Base-by-base conservation (phyloP, 2,888 invertebrate genomes). In the Scaptomyza cyrtandrae region DNA sequence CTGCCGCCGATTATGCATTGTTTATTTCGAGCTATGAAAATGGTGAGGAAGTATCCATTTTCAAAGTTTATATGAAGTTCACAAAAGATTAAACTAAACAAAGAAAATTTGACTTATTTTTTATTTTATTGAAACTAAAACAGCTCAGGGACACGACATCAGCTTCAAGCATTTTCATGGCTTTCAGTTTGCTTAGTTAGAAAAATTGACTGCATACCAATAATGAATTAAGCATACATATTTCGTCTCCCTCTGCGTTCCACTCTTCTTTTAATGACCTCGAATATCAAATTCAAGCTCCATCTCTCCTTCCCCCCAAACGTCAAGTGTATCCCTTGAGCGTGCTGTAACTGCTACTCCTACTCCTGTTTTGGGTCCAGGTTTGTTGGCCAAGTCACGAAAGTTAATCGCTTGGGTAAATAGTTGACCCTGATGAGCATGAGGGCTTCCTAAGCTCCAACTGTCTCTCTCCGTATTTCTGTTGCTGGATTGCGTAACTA, bases 331-430 rank as follows among this genome's bases (percentile, higher is more conserved):
- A 53, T 86, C 78, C 86, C 84, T 27, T 16, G 67, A 80, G 72
- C 65, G 52, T 73, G 71, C 54, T 50, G 45, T 50, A 57, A 16
- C 75, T 64, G 74, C 76, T 73, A 37, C n/a, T n/a, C n/a, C 64
- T 72, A 53, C 64, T n/a, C n/a, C n/a, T n/a, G n/a, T n/a, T n/a
- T n/a, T n/a, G n/a, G n/a, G n/a, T n/a, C n/a, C 6, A 3, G 27
- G 0, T 29, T 29, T 6, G 27, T 29, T 29, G 5, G 27, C 33
- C 33, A 33, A 33, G 33, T 37, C 6, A 2, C 70, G 87, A 68
- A 72, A 87, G 88, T 82, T 87, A 82, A 82, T 82, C 86, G 82
- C 73, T 69, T 87, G 85, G 81, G 87, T 78, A 82, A 82, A 87
- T 80, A 78, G 78, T 61, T 78, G 64, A 56, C 58, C 50, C 60